A percentile compares a stretch with the other conserved stretches of the same genome.
phyloP scores from a whole-genome alignment of 2,797 vertebrate genomes.

The Glyptemys insculpta region DNA sequence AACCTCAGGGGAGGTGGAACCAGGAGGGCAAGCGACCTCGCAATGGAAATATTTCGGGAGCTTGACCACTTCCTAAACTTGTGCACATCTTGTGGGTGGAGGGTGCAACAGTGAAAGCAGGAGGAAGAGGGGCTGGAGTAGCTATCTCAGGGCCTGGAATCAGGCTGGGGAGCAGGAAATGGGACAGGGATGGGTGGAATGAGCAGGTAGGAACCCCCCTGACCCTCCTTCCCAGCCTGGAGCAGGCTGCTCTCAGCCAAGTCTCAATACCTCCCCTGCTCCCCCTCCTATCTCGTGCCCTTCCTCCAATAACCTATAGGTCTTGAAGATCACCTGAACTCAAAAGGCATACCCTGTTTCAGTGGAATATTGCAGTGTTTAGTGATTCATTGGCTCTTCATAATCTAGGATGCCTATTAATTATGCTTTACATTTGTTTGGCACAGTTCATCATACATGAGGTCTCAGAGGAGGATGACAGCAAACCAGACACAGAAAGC shows the following conservation, averaged over 20 bases:
- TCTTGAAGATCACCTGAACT: neutral
- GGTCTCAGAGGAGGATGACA: conserved; percentile 61
- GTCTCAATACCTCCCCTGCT: neutral
- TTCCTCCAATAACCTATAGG: neutral
- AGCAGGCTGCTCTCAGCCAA: neutral
- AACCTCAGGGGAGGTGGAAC: neutral
- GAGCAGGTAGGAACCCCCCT: neutral
- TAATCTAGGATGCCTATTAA: neutral
- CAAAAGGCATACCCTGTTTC: neutral
- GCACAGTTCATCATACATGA: conserved; percentile 63
- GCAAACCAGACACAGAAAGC: conserved; percentile 38
- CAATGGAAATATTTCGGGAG: neutral
- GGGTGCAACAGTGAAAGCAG: neutral
- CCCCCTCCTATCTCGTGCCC: neutral
- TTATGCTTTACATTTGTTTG: neutral
- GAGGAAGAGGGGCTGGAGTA: neutral
- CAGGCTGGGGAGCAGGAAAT: neutral
- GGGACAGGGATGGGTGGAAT: neutral
- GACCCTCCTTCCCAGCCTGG: neutral
- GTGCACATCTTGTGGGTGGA: neutral
- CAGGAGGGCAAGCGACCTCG: neutral
- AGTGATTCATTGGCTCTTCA: neutral
- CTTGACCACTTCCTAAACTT: neutral
- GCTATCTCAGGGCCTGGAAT: neutral
- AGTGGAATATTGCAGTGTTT: accelerated